Base-by-base conservation (phyloP, 1,140 invertebrate genomes). In the Octopus bimaculoides region DNA sequence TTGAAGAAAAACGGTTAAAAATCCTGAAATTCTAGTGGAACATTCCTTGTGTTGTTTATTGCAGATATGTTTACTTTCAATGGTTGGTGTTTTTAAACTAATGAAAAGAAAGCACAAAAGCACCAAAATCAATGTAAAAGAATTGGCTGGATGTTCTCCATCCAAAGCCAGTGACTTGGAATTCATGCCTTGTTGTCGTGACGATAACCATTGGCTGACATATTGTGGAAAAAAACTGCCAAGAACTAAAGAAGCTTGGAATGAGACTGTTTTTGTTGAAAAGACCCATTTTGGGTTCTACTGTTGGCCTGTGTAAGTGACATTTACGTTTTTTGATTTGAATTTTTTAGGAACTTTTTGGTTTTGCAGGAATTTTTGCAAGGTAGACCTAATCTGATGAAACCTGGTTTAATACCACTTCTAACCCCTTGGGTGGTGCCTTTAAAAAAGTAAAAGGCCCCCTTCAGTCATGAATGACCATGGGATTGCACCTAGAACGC, bases 211-310 rank as follows among this genome's bases (percentile, higher is more conserved):
- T 10, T 96, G 94, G 94, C 88, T 96, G 61, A 92, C 95, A 86
- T 96, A 95, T 82, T 91, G 94, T 82, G 91, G 91, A 4, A 86
- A 91, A 55, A 92, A 90, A 8, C 85, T 91, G 41, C 94, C 94
- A 0, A 87, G 91, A 52, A 93, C 91, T 26, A 91, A 93, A 83
- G 92, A 95, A 80, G 82, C 86, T 53, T 98, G 96, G 95, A 92
- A 97, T 77, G 89, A 92, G 76, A 90, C 90, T 4, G 91, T 92
- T 56, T 93, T 92, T 85, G 87, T 95, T 7, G 93, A 96, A 85
- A 93, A 94, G 83, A 92, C 92, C 17, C 92, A 92, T 83, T 90
- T 92, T 81, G 96, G 96, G 5, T 97, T 94, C 88, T 96, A 96
- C 85, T 90, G 90, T 4, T 98, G 96, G 96, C 95, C 96, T 1